A percentile compares a stretch with the other conserved stretches of the same genome.
Conservation (phyloP, 2,113 vertebrate species). For the Pluvialis apricaria region DNA sequence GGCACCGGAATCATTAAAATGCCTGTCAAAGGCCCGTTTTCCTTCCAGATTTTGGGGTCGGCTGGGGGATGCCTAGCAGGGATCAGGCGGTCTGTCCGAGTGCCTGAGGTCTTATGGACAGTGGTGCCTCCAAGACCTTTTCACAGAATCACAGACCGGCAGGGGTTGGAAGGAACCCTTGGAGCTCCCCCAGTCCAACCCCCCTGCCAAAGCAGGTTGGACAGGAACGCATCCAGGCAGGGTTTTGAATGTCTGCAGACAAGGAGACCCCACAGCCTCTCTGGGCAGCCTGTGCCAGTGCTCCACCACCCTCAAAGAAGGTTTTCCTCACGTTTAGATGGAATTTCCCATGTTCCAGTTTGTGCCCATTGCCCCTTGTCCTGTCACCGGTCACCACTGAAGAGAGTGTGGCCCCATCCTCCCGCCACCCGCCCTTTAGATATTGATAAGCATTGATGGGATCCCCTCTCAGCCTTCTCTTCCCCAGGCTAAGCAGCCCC, state of each 20-base stretch:
- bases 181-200: not conserved
- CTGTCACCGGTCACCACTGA: not conserved
- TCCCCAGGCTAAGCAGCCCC: not conserved
- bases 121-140: not conserved
- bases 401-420: not conserved
- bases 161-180: not conserved
- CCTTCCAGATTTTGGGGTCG: not conserved
- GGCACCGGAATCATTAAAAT: not conserved
- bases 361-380: not conserved
- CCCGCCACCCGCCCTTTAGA: not conserved
- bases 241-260: not conserved
- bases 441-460: not conserved
- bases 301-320: not conserved
- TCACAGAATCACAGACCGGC: not conserved
- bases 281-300: not conserved
- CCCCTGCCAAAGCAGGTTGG: no score
- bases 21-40: fast-evolving
- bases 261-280: not conserved
- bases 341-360: not conserved
- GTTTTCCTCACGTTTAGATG: not conserved
- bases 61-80: not conserved
- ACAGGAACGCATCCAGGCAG: not conserved
- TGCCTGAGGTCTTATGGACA: fast-evolving
- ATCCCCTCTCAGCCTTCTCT: not conserved
- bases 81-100: fast-evolving